Base-by-base conservation (phyloP, 2,888 invertebrate genomes). In the Galerucella nymphaeae region DNA sequence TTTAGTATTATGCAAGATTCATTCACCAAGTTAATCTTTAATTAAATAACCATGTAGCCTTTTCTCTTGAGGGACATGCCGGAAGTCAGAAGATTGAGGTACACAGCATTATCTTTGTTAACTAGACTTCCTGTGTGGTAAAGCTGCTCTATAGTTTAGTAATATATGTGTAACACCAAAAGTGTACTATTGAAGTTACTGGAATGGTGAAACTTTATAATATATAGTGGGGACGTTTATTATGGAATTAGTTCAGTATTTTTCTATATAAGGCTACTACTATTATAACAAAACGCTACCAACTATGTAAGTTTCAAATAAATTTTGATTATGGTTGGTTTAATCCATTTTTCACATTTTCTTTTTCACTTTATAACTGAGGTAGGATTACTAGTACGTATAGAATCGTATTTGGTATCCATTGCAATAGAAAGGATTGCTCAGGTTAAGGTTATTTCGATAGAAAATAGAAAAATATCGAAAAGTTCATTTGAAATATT, bases 21-120 rank as follows among this genome's bases (percentile, higher is more conserved):
- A 70, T 62, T 73, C 20, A 63, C 58, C 41, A 62, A 66, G 69
- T 70, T 73, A 62, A 66, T 70, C 65, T 50, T 73, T 70, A 66
- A 73, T 73, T 70, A 70, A 66, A 41, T 30, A 30, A 30, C 30
- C 16, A 59, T 59, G 59, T 59, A 66, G 55, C 62, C 38, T 63
- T 69, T 69, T 69, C 69, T 69, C 69, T 69, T 69, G 42, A 23
- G 69, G 62, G 57, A 69, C 16, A 63, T 69, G 55, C 38, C 63
- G 69, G 69, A 69, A 69, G 69, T 50, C 53, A 55, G 53, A 16
- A 69, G 69, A 62, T 69, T 69, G 69, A 69, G 69, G 69, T 63
- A 55, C 55, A 42, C 23, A 38, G 38, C 55, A 69, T 69, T 63
- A 63, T 50, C 62, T 62, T n/a, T 68, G 53, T 69, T 53, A 59